These are phyloP conservation scores for Lampris incognitus DNA, from an alignment of 2,113 vertebrate species.

Conservation along the genomic window DNA sequence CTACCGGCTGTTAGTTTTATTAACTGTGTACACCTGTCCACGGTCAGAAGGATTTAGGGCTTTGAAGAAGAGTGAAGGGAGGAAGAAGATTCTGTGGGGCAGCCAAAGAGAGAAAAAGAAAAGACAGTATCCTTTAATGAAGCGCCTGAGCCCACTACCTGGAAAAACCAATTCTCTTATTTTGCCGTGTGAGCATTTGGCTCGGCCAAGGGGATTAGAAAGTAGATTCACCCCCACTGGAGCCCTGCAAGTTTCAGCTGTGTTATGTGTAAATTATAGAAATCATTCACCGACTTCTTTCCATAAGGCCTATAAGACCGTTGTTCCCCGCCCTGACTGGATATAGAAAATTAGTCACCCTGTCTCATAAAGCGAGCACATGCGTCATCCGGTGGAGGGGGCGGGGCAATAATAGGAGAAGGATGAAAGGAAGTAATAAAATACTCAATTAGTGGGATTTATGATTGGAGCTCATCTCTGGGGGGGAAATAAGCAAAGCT, in stretches of 20 bases:
- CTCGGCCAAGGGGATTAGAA: conserved; percentile 54
- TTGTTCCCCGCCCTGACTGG: conserved; percentile 55
- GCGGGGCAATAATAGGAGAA: no score
- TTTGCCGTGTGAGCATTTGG: conserved; percentile 58
- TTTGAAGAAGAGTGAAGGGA: conserved; percentile 41
- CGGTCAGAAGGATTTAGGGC: conserved; percentile 51
- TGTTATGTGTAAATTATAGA: conserved; percentile 69
- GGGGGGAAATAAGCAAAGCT: conserved; percentile 18
- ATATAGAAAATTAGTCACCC: conserved; percentile 63
- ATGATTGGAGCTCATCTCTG: conserved; percentile 3
- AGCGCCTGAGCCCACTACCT: conserved; percentile 38
- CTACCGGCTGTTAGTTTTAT: conserved; percentile 57
- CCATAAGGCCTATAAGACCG: conserved; percentile 43
- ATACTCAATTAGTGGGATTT: no score
- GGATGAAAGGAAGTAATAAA: no score
- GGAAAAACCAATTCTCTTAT: conserved; percentile 57
- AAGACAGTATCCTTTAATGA: conserved; percentile 29
- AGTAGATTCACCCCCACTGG: conserved; percentile 52
- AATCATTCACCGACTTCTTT: conserved; percentile 63
- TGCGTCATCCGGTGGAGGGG: no score
- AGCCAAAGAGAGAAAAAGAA: conserved; percentile 12
- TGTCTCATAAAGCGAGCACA: conserved; percentile 40
- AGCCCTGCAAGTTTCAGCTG: conserved; percentile 59
- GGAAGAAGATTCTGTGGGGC: conserved; percentile 16
- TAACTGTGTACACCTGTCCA: conserved; percentile 56